Evolutionary conservation across 2,888 invertebrate genomes (phyloP), one percentile per base, ranked within the genome.

Genomic region (Taphrorychus bicolor): DNA sequence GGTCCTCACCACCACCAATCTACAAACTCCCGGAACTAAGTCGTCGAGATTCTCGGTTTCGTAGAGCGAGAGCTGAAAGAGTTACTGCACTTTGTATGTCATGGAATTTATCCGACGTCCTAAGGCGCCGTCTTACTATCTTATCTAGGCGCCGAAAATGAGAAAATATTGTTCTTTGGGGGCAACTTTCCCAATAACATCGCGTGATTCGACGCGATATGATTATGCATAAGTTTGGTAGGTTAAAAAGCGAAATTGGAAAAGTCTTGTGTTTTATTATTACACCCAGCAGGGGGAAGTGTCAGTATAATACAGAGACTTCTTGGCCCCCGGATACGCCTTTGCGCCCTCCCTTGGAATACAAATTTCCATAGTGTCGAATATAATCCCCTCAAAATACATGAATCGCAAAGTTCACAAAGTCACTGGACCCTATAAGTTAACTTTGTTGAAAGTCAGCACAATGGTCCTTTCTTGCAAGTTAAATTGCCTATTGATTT

Each of bases 1-100:
- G 66, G 85, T 86, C 72, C 86, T 82, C 53, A 86, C 86, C n/a
- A 84, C 84, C 66, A 87, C 86, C 74, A 86, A 78, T 74, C 84
- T 82, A 11, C 84, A 83, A 17, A 83, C 82, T 41, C 82, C 83
- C 22, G 83, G 79, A 66, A 84, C 81, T 64, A 84, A 82, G 67
- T 85, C 83, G 61, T 83, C 83, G 60, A 84, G 78, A 66, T 83
- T 84, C 72, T 85, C 83, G 61, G 85, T 83, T 74, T 86, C 86
- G 78, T 85, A 87, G 59, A 87, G 80, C 67, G 85, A 82, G 64
- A 85, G 84, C 87, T 87, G 79, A 48, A 80, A 74, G 14, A 45
- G 7, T 32, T 32, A 32, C 1, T 7, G 3, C 11, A 11, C 11
- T 32, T 9, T 11, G 32, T 32, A 32, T n/a, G n/a, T 11, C 3